Base-by-base conservation (phyloP, 2,888 invertebrate genomes). In the Syrista parreyssii region DNA sequence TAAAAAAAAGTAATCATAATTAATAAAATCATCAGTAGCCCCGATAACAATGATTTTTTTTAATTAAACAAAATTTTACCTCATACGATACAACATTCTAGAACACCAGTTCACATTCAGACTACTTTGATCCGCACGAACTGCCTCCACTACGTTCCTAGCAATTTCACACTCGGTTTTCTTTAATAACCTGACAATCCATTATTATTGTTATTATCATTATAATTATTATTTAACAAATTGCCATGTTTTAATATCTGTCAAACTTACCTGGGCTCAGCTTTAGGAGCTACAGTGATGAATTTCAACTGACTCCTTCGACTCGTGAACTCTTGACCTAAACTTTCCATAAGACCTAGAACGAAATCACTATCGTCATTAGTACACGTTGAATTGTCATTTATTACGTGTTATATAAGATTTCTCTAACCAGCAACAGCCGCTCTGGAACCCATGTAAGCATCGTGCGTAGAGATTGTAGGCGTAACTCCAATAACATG, bases 401-500 rank as follows among this genome's bases (percentile, higher is more conserved):
- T 55, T 23, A 55, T 55, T 23, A 55, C 23, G 55, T 9, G 55
- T 23, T 0, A 55, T 55, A 55, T 23, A 55, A 55, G 9, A 33
- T 33, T 71, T 31, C 77, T 83, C 83, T 75, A 68, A 91, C 91
- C 88, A 31, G 87, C 86, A 74, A 91, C 82, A 0, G 90, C 90
- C 40, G 88, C 87, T 76, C 87, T 88, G 32, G 91, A 89, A 4
- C 88, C 86, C 30, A 87, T 83, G 78, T 87, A 89, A 6, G 86
- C 88, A 76, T 91, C 90, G 11, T 86, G 78, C 3, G 79, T 81
- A 11, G 88, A 88, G 11, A 85, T 79, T 1, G 85, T 83, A 30
- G 91, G 91, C n/a, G 88, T 88, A 1, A 91, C 85, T 35, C 90
- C 91, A 75, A 91, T 84, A 31, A 91, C 80, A 74, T 88, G 84